phyloP scores from a whole-genome alignment of 2,888 invertebrate genomes.

The Dorcus hopei region DNA sequence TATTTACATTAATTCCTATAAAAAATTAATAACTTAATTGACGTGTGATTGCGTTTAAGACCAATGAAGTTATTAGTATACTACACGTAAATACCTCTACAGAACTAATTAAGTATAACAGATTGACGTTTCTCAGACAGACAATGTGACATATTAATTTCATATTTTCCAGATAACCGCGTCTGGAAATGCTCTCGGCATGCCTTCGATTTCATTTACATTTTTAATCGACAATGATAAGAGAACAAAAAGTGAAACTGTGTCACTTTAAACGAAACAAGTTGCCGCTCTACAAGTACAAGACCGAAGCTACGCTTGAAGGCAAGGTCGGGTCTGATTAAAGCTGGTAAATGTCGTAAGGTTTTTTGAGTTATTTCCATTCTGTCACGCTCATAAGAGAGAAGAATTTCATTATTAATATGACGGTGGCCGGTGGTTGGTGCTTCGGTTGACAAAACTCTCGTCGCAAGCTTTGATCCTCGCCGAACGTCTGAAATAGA shows the following conservation, averaged over 20 bases:
- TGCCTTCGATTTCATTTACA: not conserved
- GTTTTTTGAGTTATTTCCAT: slow-evolving; percentile 29
- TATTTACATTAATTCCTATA: too few species aligned
- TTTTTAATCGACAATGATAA: not conserved
- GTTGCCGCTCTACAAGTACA: not conserved
- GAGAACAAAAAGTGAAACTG: not conserved
- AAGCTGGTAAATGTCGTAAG: slow-evolving; percentile 22
- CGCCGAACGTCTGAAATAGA: too few species aligned
- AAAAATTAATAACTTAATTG: too few species aligned
- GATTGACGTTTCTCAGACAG: too few species aligned
- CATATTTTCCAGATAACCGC: too few species aligned
- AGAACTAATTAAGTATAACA: too few species aligned
- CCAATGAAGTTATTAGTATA: too few species aligned
- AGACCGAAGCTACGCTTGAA: slow-evolving; percentile 1
- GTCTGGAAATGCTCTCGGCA: too few species aligned
- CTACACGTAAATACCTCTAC: too few species aligned
- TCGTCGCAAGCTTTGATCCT: slow-evolving; percentile 2
- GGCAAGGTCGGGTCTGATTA: slow-evolving; percentile 22
- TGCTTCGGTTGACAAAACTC: slow-evolving; percentile 23
- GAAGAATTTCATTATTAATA: slow-evolving; percentile 24
- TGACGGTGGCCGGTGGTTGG: slow-evolving; percentile 3
- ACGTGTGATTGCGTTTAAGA: too few species aligned
- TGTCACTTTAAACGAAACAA: not conserved
- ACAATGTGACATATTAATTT: too few species aligned
- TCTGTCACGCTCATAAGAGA: slow-evolving; percentile 27